These are phyloP conservation scores for Scalopus aquaticus DNA, from an alignment of 2,113 vertebrate genomes.

Conservation along the genomic window DNA sequence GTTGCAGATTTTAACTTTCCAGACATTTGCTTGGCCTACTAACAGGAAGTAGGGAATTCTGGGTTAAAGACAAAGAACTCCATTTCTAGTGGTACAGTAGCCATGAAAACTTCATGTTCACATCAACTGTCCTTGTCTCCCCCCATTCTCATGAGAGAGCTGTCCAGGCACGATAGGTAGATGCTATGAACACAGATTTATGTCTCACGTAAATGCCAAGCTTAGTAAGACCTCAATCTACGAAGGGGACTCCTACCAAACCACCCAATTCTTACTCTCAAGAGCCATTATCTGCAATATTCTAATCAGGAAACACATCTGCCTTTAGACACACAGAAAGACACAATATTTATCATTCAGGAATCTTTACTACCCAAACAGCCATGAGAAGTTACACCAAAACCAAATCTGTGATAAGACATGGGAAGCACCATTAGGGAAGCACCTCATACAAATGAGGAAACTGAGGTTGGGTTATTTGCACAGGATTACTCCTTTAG, in stretches of 20 bases:
- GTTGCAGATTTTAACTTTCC: neutral
- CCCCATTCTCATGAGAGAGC: neutral
- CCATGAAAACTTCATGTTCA: neutral
- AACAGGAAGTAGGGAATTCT: neutral
- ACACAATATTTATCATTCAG: neutral
- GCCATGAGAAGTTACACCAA: neutral
- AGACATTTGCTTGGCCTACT: neutral
- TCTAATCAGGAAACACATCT: neutral
- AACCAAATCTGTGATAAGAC: neutral
- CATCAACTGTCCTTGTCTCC: too few relatives aligned
- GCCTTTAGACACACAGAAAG: neutral
- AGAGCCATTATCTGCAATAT: neutral
- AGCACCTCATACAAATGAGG: neutral
- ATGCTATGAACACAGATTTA: neutral
- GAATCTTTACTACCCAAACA: neutral
- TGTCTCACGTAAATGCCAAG: neutral
- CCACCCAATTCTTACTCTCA: neutral
- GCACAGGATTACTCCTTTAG: neutral
- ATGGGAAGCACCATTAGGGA: neutral
- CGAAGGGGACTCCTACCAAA: neutral
- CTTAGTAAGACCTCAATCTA: neutral
- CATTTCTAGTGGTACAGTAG: neutral
- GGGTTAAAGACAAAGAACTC: neutral
- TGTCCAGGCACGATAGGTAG: rapidly evolving
- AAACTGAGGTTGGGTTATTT: neutral